phyloP scores from a whole-genome alignment of 2,113 vertebrate genomes.

The Crotalus helleri region DNA sequence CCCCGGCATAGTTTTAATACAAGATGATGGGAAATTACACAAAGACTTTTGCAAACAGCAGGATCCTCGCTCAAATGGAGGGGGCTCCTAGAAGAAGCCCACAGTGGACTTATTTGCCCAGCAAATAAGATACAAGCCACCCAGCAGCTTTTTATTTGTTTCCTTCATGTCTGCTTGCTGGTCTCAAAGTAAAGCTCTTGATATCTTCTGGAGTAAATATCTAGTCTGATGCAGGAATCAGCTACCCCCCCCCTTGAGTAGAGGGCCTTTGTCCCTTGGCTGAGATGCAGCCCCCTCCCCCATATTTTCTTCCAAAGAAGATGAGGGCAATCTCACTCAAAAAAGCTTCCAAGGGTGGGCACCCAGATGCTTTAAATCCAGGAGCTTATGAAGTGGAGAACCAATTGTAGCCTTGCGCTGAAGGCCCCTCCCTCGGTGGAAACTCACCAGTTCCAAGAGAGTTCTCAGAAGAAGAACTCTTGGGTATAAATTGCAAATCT shows the following conservation, averaged over 20 bases:
- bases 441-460: background rate
- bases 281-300: background rate
- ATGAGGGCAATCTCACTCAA: background rate
- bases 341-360: background rate
- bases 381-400: background rate
- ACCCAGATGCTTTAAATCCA: background rate
- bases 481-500: background rate
- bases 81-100: background rate
- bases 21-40: slow-evolving; percentile 22
- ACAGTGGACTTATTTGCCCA: background rate
- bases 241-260: background rate
- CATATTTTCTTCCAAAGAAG: background rate
- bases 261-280: background rate
- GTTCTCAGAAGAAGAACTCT: background rate
- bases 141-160: background rate
- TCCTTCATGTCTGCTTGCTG: background rate
- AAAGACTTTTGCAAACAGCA: background rate
- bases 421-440: background rate
- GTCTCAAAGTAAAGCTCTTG: background rate
- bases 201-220: background rate
- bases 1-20: background rate
- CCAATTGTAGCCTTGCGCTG: background rate
- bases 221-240: background rate
- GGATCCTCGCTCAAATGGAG: background rate
- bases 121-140: background rate